Base-by-base conservation (phyloP, 2,113 vertebrate genomes). In the Tichodroma muraria region DNA sequence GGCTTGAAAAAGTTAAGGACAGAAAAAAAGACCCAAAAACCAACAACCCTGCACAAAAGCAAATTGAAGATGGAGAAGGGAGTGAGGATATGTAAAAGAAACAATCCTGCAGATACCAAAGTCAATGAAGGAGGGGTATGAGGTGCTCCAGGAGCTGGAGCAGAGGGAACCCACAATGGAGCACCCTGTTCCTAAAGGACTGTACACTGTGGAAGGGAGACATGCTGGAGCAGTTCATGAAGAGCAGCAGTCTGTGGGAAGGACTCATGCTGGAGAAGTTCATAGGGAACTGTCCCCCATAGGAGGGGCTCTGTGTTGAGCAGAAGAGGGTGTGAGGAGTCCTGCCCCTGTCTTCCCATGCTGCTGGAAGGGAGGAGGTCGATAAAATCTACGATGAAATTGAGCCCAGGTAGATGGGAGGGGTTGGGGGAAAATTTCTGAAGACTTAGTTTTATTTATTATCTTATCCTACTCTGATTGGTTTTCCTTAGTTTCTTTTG, bases 341-440 rank as follows among this genome's bases (percentile, higher is more conserved):
- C 52, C 38, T 40, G 25, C 6, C 4, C 6, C 33, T 45, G 38
- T 52, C 22, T 49, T 77, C 23, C 37, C 8, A 37, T 12, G 11
- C 11, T 27, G 15, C 45, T 52, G 33, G 18, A 45, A 27, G 31
- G 5, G 9, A 44, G 10, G 4, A 73, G 6, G 1, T 40, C 0
- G 0, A 47, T 17, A 60, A 79, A 80, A 73, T 79, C 30, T 31
- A 11, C 5, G 14, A 25, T 11, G 2, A 72, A 60, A n/a, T 23
- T 17, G 21, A 60, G 13, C 7, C 12, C 45, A 73, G 15, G 15
- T 47, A 66, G 45, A 54, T 54, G n/a, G 10, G 18, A 53, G 21
- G 3, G 5, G 7, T 22, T 37, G 4, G 14, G 4, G 3, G 20
- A 18, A 79, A 20, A 11, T 14, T 7, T 60, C 38, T 60, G 15